Evolutionary conservation across 1,140 invertebrate species (phyloP), one percentile per base, ranked within the genome.

Genomic region (Hestina assimilis): DNA sequence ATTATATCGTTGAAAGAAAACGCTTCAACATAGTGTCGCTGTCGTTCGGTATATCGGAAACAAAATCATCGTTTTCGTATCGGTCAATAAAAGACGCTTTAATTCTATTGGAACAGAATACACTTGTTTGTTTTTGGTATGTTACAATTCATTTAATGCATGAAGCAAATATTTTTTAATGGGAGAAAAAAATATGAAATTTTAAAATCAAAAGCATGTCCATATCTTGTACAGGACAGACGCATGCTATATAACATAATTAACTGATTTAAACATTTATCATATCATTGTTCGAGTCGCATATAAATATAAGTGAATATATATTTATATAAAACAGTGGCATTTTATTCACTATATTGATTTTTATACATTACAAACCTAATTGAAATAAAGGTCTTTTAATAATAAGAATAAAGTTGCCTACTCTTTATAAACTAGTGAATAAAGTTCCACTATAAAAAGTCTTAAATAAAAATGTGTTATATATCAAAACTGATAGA

Each of bases 401-500:
- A n/a, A n/a, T n/a, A n/a, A n/a, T n/a, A n/a, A n/a, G n/a, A n/a
- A n/a, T n/a, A n/a, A n/a, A n/a, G n/a, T n/a, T n/a, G n/a, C n/a
- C n/a, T n/a, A n/a, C n/a, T n/a, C n/a, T n/a, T n/a, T n/a, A 3
- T 3, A 9, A 3, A 38, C 3, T 23, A 35, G 15, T 4, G 29
- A 48, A 35, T 48, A 23, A 35, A 35, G 46, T 48, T 48, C 15
- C 46, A 48, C 5, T 7, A 14, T 3, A 33, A 19, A 48, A 0
- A 31, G 20, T 48, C 59, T 23, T 63, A 61, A 59, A 45, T 48
- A 61, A 48, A 51, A 35, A 51, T 65, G 66, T 73, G 55, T 60
- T n/a, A 72, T 64, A 69, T 63, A 69, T 64, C 4, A 33, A n/a
- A 47, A 81, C 76, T 83, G 76, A 84, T 68, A 55, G 57, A 69